These are phyloP conservation scores for Tetranychus piercei DNA, from an alignment of 2,888 invertebrate species.

Conservation along the genomic window DNA sequence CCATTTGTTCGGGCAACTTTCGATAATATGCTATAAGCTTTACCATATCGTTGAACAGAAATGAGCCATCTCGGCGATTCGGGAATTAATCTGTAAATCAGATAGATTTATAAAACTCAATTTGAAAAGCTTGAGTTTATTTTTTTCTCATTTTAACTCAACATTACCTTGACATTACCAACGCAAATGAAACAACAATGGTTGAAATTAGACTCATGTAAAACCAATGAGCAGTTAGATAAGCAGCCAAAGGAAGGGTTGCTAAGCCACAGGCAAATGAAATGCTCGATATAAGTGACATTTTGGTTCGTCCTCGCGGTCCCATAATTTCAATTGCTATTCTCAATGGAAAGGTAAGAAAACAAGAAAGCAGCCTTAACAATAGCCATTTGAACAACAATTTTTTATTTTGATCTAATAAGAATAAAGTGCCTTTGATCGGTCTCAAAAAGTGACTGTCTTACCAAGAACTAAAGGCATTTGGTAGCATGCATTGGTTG, in stretches of 20 bases:
- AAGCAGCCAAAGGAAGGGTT: background rate
- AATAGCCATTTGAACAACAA: too few relatives aligned
- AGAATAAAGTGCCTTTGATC: too few relatives aligned
- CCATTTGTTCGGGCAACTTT: slow-evolving; percentile 19
- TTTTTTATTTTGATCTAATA: too few relatives aligned
- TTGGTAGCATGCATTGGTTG: slow-evolving; percentile 2
- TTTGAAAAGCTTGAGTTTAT: too few relatives aligned
- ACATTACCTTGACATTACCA: slow-evolving; percentile 23
- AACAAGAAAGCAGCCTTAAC: background rate
- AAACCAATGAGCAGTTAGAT: slow-evolving; percentile 28
- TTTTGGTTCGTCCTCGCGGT: slow-evolving; percentile 5
- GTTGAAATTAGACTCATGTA: slow-evolving; percentile 28
- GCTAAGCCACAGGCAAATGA: slow-evolving; percentile 9
- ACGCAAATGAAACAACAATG: slow-evolving; percentile 13
- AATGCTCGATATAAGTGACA: background rate
- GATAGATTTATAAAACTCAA: background rate
- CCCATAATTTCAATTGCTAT: slow-evolving; percentile 9
- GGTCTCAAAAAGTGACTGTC: too few relatives aligned
- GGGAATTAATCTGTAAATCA: slow-evolving; percentile 23
- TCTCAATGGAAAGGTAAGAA: background rate
- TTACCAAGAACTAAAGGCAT: slow-evolving; percentile 11
- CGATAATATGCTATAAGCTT: slow-evolving; percentile 23
- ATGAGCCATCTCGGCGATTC: slow-evolving; percentile 28
- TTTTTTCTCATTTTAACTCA: background rate
- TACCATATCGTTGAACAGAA: slow-evolving; percentile 24